Base-by-base conservation (phyloP, 2,888 invertebrate genomes). In the Pseudeuparius sepicola region DNA sequence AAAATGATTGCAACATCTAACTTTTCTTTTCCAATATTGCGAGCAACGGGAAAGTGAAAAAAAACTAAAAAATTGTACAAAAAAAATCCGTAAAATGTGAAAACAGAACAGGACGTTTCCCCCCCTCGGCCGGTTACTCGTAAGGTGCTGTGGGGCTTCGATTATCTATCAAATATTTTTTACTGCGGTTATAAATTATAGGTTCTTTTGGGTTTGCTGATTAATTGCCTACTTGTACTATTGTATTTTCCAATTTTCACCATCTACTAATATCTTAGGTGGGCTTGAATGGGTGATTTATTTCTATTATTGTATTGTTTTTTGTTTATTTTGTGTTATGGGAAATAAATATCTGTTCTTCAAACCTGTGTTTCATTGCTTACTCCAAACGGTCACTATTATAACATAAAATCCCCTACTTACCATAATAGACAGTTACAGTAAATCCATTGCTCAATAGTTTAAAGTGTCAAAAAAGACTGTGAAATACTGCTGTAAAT, bases 11-110 rank as follows among this genome's bases (percentile, higher is more conserved):
- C 54, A 61, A 60, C 59, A 56, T 54, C 56, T 59, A 60, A 60
- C 58, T 57, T 56, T 48, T 49, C 46, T 45, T 48, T 56, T 57
- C 52, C 55, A 52, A 44, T 64, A 94, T 49, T 52, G 45, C 41
- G 50, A 48, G 41, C 47, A 47, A 39, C 45, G 48, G 51, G 51
- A 47, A 44, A 46, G 41, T 48, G 43, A 50, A 45, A 45, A 53
- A 53, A 50, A 50, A 36, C 34, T 39, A 44, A 49, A 41, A 40
- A 34, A 34, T 36, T 29, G 33, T 44, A 48, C 45, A 50, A 59
- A 61, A 58, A 61, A 61, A 61, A 60, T 56, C 50, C 50, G 58
- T 50, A 59, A 61, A 61, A 59, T 40, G 42, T 26, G 44, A 50
- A 56, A 55, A 49, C 40, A 47, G 54, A 53, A 54, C 55, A 51